A percentile compares a stretch with the other conserved stretches of the same genome.
These are phyloP conservation scores for Drosophila setifemur DNA, from an alignment of 1,140 invertebrate species.

Conservation along the genomic window DNA sequence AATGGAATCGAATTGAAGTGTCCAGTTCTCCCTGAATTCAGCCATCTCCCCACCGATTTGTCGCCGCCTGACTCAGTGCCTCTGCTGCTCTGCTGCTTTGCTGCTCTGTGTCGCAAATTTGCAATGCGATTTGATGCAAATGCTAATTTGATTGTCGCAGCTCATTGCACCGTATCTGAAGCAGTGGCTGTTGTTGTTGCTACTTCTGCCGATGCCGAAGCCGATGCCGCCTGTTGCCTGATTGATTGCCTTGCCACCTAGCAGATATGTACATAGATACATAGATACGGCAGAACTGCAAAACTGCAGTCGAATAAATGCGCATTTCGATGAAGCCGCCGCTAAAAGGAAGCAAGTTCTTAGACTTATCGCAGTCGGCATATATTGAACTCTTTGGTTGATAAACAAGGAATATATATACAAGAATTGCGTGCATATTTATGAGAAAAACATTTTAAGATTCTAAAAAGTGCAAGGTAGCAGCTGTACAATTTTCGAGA, in stretches of 20 bases:
- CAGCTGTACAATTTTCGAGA: conserved; percentile 20
- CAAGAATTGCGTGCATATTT: conserved; percentile 38
- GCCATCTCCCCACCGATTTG: conserved; percentile 6
- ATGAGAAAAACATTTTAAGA: conserved; percentile 41
- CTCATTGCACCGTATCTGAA: conserved; percentile 41
- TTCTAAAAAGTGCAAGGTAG: conserved; percentile 41
- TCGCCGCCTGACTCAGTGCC: too few relatives aligned
- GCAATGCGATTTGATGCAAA: conserved; percentile 65
- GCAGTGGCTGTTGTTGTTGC: background rate
- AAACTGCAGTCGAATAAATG: conserved; percentile 34
- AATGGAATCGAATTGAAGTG: conserved; percentile 47
- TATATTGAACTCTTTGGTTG: conserved; percentile 65
- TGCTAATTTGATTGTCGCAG: conserved; percentile 52
- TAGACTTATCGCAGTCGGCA: conserved; percentile 60
- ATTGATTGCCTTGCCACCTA: conserved; percentile 47
- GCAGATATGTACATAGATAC: conserved; percentile 23
- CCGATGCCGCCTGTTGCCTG: conserved; percentile 28
- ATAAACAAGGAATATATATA: conserved; percentile 30
- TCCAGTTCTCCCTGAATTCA: conserved; percentile 6
- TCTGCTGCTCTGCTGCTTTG: conserved; percentile 6
- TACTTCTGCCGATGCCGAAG: background rate
- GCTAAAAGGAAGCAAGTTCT: conserved; percentile 31
- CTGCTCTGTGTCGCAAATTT: conserved; percentile 42
- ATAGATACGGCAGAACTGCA: conserved; percentile 7
- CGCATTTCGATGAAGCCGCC: conserved; percentile 68